A percentile compares a stretch with the other conserved stretches of the same genome.
These are phyloP conservation scores for Cataglyphis albicans DNA, from an alignment of 2,888 invertebrate genomes.

Conservation along the genomic window DNA sequence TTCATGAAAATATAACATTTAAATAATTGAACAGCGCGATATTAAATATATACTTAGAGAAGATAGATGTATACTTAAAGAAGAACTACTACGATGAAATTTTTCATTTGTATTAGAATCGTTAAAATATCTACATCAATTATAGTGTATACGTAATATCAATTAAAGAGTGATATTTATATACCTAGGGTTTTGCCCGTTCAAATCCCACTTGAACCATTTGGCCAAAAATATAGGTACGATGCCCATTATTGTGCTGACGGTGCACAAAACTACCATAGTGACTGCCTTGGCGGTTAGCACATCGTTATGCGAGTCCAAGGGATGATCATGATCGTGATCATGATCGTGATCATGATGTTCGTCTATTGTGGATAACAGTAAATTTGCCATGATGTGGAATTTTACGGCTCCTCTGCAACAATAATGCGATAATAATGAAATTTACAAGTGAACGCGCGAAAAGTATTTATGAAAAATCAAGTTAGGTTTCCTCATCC, in stretches of 20 bases:
- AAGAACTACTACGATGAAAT: neutral
- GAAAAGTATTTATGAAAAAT: neutral
- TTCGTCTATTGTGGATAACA: neutral
- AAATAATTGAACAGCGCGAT: neutral
- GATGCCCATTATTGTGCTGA: conserved; percentile 92
- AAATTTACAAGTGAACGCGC: neutral
- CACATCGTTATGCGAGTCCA: conserved; percentile 82
- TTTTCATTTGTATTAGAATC: neutral
- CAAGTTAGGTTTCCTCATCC: neutral
- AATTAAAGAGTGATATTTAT: neutral
- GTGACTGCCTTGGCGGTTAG: conserved; percentile 92
- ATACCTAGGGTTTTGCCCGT: conserved; percentile 80
- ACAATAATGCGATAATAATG: conserved; percentile 12
- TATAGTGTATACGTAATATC: neutral
- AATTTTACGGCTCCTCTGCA: neutral
- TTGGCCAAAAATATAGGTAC: conserved; percentile 91
- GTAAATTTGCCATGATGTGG: neutral
- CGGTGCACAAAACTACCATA: conserved; percentile 91
- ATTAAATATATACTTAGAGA: neutral
- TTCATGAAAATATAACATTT: neutral
- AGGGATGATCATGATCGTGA: neutral
- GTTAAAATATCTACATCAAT: neutral
- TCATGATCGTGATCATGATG: conserved; percentile 17
- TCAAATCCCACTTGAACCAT: conserved; percentile 88
- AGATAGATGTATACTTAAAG: too few relatives aligned